These are phyloP conservation scores for Lepus oiostolus DNA, from an alignment of 2,797 vertebrate genomes.

Conservation along the genomic window DNA sequence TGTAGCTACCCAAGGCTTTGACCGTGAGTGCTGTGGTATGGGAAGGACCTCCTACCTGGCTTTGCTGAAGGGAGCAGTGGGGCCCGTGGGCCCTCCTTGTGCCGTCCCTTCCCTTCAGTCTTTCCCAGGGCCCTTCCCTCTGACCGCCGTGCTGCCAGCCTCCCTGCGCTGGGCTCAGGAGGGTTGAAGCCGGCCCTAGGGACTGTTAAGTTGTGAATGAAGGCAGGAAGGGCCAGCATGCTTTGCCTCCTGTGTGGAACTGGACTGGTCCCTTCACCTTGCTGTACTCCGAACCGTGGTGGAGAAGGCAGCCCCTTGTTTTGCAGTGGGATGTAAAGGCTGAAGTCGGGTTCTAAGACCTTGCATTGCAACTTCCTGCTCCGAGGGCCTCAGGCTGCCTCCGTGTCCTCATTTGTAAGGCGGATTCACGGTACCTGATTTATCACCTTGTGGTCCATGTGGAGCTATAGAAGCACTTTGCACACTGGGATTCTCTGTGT, in stretches of 20 bases:
- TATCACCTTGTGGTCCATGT: neutral
- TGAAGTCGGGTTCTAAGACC: constrained; percentile 5
- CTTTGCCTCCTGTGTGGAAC: neutral
- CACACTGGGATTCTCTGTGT: neutral
- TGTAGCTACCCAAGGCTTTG: neutral
- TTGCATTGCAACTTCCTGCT: neutral
- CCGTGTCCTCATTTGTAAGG: neutral
- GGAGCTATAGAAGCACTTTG: neutral
- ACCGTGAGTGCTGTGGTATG: neutral
- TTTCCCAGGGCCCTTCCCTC: neutral
- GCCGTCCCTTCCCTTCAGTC: neutral
- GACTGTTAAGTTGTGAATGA: neutral
- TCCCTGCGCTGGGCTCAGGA: neutral
- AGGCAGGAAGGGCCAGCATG: neutral
- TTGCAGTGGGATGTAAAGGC: neutral
- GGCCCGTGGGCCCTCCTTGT: neutral
- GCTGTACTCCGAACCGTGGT: neutral
- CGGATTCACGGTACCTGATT: neutral
- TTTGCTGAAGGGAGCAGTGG: neutral
- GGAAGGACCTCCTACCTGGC: neutral
- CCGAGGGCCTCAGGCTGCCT: neutral
- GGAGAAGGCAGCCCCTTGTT: neutral
- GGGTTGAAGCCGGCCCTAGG: neutral
- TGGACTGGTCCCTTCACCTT: constrained; percentile 4
- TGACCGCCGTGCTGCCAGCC: neutral